A percentile compares a stretch with the other conserved stretches of the same genome.
phyloP scores from a whole-genome alignment of 1,140 invertebrate species.

The Heliconius hermathena region DNA sequence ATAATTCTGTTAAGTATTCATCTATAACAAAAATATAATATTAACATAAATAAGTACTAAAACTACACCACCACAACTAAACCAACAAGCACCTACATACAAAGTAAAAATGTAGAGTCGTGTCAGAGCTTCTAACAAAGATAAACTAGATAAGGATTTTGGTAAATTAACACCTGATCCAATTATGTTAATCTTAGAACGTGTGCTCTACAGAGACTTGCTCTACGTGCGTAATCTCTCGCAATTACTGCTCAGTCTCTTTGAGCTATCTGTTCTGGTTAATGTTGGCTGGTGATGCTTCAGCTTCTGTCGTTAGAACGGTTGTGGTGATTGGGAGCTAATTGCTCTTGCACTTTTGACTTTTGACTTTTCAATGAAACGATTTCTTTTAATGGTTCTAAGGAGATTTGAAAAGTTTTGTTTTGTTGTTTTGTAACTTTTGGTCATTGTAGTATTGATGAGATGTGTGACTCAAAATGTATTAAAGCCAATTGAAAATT shows the following conservation, averaged over 20 bases:
- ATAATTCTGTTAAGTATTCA: no score
- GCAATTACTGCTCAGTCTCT: conserved; percentile 42
- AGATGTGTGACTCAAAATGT: not conserved
- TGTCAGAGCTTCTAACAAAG: conserved; percentile 31
- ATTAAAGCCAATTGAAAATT: not conserved
- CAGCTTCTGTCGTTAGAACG: conserved; percentile 25
- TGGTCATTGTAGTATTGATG: no score
- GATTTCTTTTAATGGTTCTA: not conserved
- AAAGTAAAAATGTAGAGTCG: conserved; percentile 24
- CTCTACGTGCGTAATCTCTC: conserved; percentile 40
- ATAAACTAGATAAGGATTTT: conserved; percentile 35
- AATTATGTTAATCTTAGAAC: conserved; percentile 43
- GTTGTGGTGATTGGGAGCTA: not conserved
- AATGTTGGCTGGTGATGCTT: conserved; percentile 30
- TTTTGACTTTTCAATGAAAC: not conserved
- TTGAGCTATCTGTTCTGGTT: conserved; percentile 36
- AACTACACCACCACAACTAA: not conserved
- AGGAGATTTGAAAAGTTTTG: no score
- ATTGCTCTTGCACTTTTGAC: conserved; percentile 11
- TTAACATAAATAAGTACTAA: not conserved
- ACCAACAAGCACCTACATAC: not conserved
- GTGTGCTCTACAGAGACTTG: conserved; percentile 38
- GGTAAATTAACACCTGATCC: conserved; percentile 44
- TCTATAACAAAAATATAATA: no score
- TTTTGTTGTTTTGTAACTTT: no score